Conservation (phyloP, 2,888 invertebrate species). For the Gerosis bhagava region DNA sequence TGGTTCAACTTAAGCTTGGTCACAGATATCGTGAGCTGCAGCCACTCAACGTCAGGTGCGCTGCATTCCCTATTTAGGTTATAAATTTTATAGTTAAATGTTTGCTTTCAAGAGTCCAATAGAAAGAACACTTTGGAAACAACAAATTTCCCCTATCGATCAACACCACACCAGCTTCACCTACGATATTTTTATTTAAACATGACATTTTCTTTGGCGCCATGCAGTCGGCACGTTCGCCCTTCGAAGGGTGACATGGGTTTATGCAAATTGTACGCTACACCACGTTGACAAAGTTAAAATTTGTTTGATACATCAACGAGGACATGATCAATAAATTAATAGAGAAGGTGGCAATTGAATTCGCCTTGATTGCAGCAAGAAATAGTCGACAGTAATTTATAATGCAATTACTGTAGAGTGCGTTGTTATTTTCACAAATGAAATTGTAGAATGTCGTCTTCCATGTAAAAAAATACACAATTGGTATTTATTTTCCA, state of each 20-base stretch:
- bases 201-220: constrained; percentile 38
- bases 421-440: background rate
- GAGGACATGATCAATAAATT: constrained; percentile 23
- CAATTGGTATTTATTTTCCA: background rate
- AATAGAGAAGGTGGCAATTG: constrained; percentile 20
- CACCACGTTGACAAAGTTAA: background rate
- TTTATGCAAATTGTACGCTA: constrained; percentile 2
- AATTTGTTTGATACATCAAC: background rate
- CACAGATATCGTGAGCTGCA: too few species aligned
- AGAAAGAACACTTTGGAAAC: constrained; percentile 11
- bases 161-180: constrained; percentile 7
- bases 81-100: too few species aligned
- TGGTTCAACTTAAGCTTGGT: too few species aligned
- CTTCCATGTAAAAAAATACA: too few species aligned
- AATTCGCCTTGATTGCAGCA: constrained; percentile 13
- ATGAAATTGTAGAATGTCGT: constrained; percentile 3
- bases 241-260: constrained; percentile 28
- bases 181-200: constrained; percentile 26
- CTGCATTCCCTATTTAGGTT: too few species aligned
- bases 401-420: constrained; percentile 3
- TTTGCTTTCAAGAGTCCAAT: background rate
- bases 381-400: constrained; percentile 15
- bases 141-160: constrained; percentile 20
- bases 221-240: constrained; percentile 39
- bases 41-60: too few species aligned